phyloP scores from a whole-genome alignment of 2,113 vertebrate genomes.

The Panurus biarmicus region DNA sequence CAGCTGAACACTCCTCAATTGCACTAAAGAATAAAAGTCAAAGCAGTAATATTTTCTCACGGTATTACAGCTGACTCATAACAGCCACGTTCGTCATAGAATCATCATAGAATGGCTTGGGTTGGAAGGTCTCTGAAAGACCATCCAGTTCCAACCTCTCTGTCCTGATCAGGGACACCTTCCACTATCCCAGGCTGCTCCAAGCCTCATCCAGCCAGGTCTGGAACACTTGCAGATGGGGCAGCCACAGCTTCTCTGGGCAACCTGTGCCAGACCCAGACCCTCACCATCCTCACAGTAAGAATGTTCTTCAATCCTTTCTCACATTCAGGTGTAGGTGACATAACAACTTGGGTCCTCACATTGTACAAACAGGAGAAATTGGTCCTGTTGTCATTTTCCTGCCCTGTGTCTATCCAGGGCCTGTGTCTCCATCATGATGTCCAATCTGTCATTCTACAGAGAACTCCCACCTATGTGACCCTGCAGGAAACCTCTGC shows the following conservation, averaged over 20 bases:
- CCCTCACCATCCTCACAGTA: neutral
- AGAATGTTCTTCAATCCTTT: neutral
- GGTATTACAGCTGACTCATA: neutral
- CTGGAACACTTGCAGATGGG: neutral
- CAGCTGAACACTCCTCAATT: neutral
- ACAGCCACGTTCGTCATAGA: rapidly evolving
- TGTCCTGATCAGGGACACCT: neutral
- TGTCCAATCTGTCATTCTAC: neutral
- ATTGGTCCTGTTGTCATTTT: neutral
- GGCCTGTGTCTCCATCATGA: neutral
- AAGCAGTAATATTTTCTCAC: neutral
- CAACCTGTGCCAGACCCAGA: neutral
- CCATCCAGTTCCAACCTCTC: neutral
- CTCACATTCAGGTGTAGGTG: neutral
- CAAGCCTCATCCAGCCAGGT: neutral
- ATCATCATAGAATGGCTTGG: neutral
- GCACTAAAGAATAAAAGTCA: neutral
- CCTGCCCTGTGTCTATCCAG: neutral
- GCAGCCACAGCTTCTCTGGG: neutral
- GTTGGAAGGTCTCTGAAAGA: neutral
- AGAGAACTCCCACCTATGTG: neutral
- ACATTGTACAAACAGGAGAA: rapidly evolving
- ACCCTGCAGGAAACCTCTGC: neutral
- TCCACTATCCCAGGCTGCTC: neutral
- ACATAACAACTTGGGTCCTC: neutral